Conservation (phyloP, 2,888 invertebrate species). For the Plemyria rubiginata region DNA sequence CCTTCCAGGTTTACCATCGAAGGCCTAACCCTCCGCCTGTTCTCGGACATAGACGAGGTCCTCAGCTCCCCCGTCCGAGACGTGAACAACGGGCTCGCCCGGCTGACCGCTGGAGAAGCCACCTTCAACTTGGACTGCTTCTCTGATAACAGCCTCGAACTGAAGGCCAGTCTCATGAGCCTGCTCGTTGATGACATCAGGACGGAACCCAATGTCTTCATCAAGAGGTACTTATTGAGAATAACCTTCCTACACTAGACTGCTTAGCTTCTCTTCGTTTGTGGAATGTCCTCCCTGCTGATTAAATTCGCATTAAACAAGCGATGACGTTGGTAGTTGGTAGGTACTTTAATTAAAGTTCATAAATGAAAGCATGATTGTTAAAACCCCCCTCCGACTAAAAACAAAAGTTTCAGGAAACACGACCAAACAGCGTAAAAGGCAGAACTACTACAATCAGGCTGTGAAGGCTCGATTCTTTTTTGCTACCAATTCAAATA, state of each 20-base stretch:
- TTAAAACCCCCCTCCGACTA: no score
- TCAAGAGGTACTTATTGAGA: slow-evolving; percentile 82
- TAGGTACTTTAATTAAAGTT: no score
- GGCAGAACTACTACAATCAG: no score
- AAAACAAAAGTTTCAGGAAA: no score
- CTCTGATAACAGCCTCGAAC: slow-evolving; percentile 88
- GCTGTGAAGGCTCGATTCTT: no score
- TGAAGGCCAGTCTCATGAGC: slow-evolving; percentile 88
- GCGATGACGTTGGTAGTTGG: no score
- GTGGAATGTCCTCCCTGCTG: background rate
- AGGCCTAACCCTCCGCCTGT: slow-evolving; percentile 88
- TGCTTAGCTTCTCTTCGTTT: background rate
- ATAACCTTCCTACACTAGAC: background rate
- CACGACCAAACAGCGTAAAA: no score
- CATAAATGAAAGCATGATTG: no score
- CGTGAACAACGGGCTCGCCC: slow-evolving; percentile 88
- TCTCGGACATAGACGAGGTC: slow-evolving; percentile 90
- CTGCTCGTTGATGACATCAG: slow-evolving; percentile 89
- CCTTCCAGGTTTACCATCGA: slow-evolving; percentile 86
- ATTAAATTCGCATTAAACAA: no score
- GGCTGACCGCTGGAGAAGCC: slow-evolving; percentile 88
- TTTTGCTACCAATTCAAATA: no score
- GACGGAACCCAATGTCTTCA: slow-evolving; percentile 86
- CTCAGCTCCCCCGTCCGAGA: slow-evolving; percentile 91
- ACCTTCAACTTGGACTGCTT: slow-evolving; percentile 86